phyloP scores from a whole-genome alignment of 2,888 invertebrate species.

The Nemapogon koenigi region DNA sequence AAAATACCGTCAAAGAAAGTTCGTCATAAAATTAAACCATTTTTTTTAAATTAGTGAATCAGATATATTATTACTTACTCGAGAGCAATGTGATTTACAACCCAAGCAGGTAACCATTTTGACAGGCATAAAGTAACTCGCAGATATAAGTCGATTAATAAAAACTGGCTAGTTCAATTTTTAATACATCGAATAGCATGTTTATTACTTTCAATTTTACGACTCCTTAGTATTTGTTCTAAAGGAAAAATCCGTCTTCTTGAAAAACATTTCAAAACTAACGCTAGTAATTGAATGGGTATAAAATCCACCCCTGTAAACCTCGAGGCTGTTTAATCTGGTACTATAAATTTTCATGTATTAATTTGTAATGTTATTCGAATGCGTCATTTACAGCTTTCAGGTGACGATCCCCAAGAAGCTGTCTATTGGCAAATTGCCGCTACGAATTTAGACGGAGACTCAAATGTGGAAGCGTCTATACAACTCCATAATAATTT shows the following conservation, averaged over 20 bases:
- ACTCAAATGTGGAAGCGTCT: conserved; percentile 7
- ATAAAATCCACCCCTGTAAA: no score
- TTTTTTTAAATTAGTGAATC: no score
- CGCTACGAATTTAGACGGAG: conserved; percentile 10
- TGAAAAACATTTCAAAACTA: not conserved
- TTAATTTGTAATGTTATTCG: conserved; percentile 2
- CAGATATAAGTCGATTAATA: no score
- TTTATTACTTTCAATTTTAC: not conserved
- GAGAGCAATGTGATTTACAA: no score
- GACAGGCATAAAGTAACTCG: no score
- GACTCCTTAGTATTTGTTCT: not conserved
- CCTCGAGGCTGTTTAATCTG: no score
- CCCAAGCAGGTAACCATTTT: no score
- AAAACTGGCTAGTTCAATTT: no score
- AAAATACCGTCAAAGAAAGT: no score
- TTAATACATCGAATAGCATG: no score
- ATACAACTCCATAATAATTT: conserved; percentile 6
- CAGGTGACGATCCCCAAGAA: conserved; percentile 6
- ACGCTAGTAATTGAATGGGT: not conserved
- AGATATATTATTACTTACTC: no score
- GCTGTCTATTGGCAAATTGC: conserved; percentile 9
- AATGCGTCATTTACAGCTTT: conserved; percentile 5
- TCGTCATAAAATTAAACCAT: no score
- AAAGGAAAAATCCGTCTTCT: not conserved
- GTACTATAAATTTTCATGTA: not conserved